Percentiles rank a stretch among this genome's conserved stretches.
These are phyloP conservation scores for Coluber constrictor DNA, from an alignment of 2,797 vertebrate genomes.

Conservation along the genomic window DNA sequence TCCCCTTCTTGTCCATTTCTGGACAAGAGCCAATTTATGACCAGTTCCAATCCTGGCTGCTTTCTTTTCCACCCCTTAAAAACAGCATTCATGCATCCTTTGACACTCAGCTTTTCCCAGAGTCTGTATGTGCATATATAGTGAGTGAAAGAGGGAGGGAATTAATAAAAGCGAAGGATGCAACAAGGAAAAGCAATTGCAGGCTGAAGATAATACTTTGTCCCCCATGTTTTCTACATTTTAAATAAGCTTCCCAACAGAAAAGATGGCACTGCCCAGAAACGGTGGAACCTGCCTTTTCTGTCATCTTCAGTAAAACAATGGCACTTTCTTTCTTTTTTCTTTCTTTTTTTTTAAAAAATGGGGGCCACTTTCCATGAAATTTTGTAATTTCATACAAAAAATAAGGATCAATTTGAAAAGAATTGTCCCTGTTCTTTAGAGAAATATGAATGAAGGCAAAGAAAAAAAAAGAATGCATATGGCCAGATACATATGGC, in stretches of 20 bases:
- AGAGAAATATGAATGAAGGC: background rate
- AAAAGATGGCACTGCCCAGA: background rate
- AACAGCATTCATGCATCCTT: background rate
- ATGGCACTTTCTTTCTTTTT: background rate
- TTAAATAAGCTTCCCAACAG: background rate
- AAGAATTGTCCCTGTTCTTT: background rate
- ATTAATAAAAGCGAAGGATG: background rate
- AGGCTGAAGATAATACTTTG: background rate
- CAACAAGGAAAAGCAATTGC: background rate
- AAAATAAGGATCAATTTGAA: background rate
- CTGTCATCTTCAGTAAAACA: background rate
- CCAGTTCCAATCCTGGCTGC: background rate
- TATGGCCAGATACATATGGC: no score
- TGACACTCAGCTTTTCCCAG: background rate
- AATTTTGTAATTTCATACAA: background rate
- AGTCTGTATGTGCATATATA: no score
- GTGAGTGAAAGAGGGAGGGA: background rate
- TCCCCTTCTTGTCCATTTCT: background rate
- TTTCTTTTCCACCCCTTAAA: background rate
- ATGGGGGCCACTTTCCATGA: background rate
- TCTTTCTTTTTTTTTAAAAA: no score
- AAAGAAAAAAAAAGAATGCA: background rate
- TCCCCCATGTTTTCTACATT: background rate
- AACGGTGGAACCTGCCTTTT: background rate
- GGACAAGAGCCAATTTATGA: background rate